These are phyloP conservation scores for Anthoscopus minutus DNA, from an alignment of 2,113 vertebrate genomes.

Conservation along the genomic window DNA sequence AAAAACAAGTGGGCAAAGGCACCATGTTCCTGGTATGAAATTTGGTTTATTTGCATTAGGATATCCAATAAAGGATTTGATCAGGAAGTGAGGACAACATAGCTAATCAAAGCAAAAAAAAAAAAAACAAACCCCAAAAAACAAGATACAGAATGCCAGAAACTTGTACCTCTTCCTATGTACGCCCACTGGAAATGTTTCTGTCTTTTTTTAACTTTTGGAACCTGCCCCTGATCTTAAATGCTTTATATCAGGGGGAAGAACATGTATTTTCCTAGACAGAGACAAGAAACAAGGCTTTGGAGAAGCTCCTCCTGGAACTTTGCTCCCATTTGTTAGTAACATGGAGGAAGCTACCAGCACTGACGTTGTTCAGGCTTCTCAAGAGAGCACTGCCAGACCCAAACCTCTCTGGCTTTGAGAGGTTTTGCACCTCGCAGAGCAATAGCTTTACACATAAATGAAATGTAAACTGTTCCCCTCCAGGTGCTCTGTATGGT, in stretches of 20 bases:
- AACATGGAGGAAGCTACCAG: neutral
- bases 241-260: neutral
- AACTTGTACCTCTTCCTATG: neutral
- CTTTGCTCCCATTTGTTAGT: neutral
- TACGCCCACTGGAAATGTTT: neutral
- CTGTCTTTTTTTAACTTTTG: neutral
- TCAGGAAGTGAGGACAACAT: neutral
- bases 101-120: neutral
- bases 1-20: neutral
- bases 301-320: neutral
- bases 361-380: rapidly evolving
- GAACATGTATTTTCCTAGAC: neutral
- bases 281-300: neutral
- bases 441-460: neutral
- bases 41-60: neutral
- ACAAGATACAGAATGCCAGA: neutral
- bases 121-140: neutral
- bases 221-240: neutral
- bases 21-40: neutral
- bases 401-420: neutral
- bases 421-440: neutral
- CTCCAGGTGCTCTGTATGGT: neutral
- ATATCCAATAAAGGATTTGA: neutral
- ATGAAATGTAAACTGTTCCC: neutral
- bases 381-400: neutral